Evolutionary conservation across 1,140 invertebrate genomes (phyloP).

Genomic region (Ceratina calcarata): DNA sequence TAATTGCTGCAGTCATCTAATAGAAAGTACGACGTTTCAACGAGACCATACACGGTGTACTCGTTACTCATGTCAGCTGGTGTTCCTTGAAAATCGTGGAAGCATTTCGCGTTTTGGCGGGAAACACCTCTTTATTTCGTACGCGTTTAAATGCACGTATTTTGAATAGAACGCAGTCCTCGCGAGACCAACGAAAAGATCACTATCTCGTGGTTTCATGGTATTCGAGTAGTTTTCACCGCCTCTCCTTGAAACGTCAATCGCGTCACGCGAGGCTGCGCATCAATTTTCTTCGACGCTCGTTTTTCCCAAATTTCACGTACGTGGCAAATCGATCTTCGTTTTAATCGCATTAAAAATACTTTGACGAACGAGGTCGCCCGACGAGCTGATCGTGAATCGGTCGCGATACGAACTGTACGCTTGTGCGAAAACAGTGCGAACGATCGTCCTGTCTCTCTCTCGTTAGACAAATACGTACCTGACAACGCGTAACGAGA

Average conservation of each 20-base stretch:
- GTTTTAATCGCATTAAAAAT: conserved; percentile 1
- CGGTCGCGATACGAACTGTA: neutral
- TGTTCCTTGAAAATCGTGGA: too few relatives aligned
- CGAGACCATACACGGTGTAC: too few relatives aligned
- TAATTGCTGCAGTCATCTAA: too few relatives aligned
- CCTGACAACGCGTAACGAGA: conserved; percentile 24
- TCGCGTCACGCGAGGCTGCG: conserved; percentile 21
- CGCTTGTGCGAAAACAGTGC: too few relatives aligned
- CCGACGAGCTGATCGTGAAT: neutral
- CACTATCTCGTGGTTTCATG: conserved; percentile 21
- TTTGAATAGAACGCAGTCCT: neutral
- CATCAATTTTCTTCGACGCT: neutral
- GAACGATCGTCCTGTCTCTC: neutral
- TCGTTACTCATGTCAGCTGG: too few relatives aligned
- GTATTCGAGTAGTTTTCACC: conserved; percentile 35
- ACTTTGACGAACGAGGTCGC: conserved; percentile 17
- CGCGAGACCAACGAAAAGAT: conserved; percentile 12
- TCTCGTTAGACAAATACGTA: neutral
- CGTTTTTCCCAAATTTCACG: neutral
- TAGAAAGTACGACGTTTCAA: too few relatives aligned
- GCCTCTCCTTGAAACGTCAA: conserved; percentile 17
- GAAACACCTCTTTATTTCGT: too few relatives aligned
- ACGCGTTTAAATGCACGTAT: too few relatives aligned
- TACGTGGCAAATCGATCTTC: neutral
- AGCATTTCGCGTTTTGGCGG: too few relatives aligned